Base-by-base conservation (phyloP, 2,888 invertebrate species). In the Galeopsomyia nigrocyanea region DNA sequence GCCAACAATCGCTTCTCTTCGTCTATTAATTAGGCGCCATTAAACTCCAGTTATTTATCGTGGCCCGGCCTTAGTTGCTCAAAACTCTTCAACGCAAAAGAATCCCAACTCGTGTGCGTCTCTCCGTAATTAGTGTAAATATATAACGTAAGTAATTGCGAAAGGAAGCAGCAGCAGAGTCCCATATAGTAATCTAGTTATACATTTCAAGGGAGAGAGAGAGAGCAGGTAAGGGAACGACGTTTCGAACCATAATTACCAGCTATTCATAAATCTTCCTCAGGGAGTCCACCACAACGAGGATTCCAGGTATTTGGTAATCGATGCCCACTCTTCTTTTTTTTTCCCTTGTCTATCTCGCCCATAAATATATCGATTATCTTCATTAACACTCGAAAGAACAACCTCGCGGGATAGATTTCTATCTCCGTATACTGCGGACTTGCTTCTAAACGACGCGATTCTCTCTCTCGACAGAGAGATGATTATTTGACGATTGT, bases 251-350 rank as follows among this genome's bases (percentile, higher is more conserved):
- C 22, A 46, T 7, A 22, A 46, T 21, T 57, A 19, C 31, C 47
- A 51, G 49, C 19, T 39, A 39, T 65, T 62, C 67, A 71, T 75
- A 75, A 75, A 75, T 75, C 74, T 71, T 71, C 22, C 51, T 66
- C 68, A 66, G 69, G 66, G 69, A 58, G 69, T 67, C 63, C n/a
- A n/a, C n/a, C n/a, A n/a, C n/a, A n/a, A n/a, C 26, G 26, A 26
- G 26, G 62, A 68, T 75, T 72, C 69, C 67, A 66, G 67, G 69
- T 75, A 75, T 69, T 69, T 17, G 62, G 63, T 69, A 69, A 66
- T 63, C 75, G 69, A 68, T 74, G 68, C 65, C 46, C 39, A 3
- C 39, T 10, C 26, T 47, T 26, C 26, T 26, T 5, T 13, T 10
- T 7, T 39, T 39, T 39, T 58, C n/a, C 55, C 21, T n/a, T 39